phyloP scores from a whole-genome alignment of 2,797 vertebrate genomes.

The Dryobates pubescens region DNA sequence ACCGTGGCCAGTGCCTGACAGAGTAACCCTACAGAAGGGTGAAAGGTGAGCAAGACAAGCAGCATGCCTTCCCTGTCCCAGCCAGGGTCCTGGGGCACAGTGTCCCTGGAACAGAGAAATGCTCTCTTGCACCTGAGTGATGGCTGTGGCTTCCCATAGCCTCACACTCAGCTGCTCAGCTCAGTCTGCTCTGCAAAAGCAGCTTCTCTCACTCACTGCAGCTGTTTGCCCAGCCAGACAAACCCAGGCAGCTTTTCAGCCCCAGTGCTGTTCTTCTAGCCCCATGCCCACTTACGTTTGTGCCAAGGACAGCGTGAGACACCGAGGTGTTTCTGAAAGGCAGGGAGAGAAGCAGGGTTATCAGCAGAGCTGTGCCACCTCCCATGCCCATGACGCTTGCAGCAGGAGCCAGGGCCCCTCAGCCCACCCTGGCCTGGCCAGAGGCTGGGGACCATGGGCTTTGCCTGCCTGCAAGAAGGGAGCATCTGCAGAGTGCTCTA shows the following conservation, averaged over 20 bases:
- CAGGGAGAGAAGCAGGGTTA: slow-evolving; percentile 67
- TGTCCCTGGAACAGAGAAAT: not conserved
- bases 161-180: not conserved
- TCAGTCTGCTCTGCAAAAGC: not conserved
- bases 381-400: fast-evolving
- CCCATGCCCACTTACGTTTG: slow-evolving; percentile 77
- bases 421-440: not conserved
- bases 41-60: fast-evolving
- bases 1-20: not conserved
- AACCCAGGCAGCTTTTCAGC: not conserved
- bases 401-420: not conserved
- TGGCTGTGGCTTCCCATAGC: not conserved
- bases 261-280: not conserved
- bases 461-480: not conserved
- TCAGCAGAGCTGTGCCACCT: not conserved
- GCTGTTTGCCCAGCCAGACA: not conserved
- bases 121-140: fast-evolving
- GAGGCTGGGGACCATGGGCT: not conserved
- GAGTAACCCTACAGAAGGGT: not conserved
- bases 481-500: fast-evolving
- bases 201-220: not conserved
- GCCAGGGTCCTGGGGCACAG: not conserved
- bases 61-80: not conserved
- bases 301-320: slow-evolving; percentile 79
- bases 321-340: slow-evolving; percentile 79